Evolutionary conservation across 2,888 invertebrate species (phyloP), one percentile per base, ranked within the genome.

Genomic region (Pasiphila rectangulata): DNA sequence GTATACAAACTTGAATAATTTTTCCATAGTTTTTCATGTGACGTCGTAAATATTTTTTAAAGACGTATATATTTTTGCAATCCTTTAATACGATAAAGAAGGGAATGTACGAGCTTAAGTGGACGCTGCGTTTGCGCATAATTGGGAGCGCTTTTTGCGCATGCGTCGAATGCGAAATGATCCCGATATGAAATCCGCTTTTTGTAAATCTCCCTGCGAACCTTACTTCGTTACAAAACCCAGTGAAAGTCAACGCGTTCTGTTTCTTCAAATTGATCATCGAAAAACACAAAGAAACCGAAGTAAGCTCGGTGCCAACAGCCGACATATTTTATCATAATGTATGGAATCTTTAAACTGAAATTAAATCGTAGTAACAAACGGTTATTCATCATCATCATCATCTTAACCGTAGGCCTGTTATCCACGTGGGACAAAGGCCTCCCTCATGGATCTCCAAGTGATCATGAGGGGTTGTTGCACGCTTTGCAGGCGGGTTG

Each of bases 71-170:
- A 75, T 74, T 78, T 79, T 79, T 79, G 72, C 71, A 64, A 70
- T 64, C 66, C 66, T 69, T 75, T 76, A 74, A 75, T 69, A 66
- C 68, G 61, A 67, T 74, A 74, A 70, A 64, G 64, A 70, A 69
- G 69, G 61, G 70, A 77, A 74, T 73, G 77, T 72, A 72, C 67
- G 68, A 58, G 67, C 75, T 78, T 75, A 80, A 83, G 81, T 81
- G 79, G 79, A 71, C 73, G 69, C 63, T 75, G 80, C 74, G 72
- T 80, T 81, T 79, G 69, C 84, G 81, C 81, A 85, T 85, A 85
- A 86, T 85, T 84, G 85, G 76, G 60, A 69, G 64, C 67, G 69
- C 73, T 83, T 86, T 84, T 86, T 84, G 76, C 69, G 62, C 77
- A 75, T 60, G 75, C 74, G 60, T 69, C 71, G 86, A 83, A 87